Percentiles rank a stretch among this genome's conserved stretches.
Evolutionary conservation across 2,113 vertebrate genomes (phyloP).

Genomic region (Mustela nigripes): DNA sequence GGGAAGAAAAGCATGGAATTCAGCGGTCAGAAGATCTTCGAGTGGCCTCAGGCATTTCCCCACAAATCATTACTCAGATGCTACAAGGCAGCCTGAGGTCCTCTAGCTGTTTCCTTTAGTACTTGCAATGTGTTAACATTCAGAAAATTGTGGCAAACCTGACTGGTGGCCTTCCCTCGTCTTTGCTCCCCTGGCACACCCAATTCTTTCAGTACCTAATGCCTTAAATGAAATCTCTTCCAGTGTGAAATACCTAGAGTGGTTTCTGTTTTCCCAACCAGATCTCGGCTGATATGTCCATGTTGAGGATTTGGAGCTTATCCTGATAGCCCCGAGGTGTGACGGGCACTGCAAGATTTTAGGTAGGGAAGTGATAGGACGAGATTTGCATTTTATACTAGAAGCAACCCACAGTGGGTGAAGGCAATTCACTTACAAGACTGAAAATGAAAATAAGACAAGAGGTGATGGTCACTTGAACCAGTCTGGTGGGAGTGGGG

Average conservation of each 20-base stretch:
- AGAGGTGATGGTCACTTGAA: background rate
- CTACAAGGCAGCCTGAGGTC: background rate
- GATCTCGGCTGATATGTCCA: background rate
- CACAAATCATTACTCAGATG: background rate
- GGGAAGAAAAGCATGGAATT: background rate
- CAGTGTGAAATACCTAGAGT: background rate
- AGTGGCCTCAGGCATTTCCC: background rate
- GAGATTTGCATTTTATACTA: conserved; percentile 39
- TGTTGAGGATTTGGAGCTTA: conserved; percentile 20
- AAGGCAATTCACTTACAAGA: conserved; percentile 32
- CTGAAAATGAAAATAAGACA: conserved; percentile 9
- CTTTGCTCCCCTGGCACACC: background rate
- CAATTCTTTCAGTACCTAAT: conserved; percentile 37
- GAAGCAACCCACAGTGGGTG: background rate
- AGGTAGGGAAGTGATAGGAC: background rate
- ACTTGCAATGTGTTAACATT: background rate
- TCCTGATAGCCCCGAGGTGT: background rate
- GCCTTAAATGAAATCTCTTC: conserved; percentile 46
- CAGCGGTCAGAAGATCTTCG: background rate
- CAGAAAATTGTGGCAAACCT: background rate
- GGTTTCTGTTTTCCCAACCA: conserved; percentile 18
- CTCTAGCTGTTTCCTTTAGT: background rate
- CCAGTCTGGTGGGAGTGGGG: background rate
- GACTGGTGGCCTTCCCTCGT: background rate
- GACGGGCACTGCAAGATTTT: background rate